Evolutionary conservation across 2,113 vertebrate species (phyloP).

Genomic region (Speoplatyrhinus poulsoni): DNA sequence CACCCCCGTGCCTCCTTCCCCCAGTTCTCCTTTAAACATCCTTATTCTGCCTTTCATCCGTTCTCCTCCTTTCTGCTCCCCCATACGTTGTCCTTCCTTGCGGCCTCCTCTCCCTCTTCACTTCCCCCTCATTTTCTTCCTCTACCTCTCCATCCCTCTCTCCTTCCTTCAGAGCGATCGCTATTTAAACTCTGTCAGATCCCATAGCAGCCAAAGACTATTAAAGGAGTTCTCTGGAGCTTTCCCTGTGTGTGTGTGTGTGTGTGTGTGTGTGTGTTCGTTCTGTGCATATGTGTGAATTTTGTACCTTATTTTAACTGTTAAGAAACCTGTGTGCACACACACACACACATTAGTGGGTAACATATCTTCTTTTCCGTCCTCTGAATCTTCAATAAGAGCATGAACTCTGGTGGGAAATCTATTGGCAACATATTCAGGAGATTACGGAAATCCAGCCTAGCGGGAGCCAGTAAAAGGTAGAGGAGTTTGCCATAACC

Average conservation of each 20-base stretch:
- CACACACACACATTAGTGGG: conserved; percentile 21
- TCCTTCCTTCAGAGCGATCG: conserved; percentile 56
- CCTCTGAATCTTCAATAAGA: conserved; percentile 53
- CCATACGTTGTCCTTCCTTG: background rate
- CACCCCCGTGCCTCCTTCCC: conserved; percentile 19
- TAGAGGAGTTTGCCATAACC: conserved; percentile 46
- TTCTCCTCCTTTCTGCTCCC: conserved; percentile 15
- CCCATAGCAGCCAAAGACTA: conserved; percentile 63
- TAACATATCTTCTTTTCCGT: conserved; percentile 49
- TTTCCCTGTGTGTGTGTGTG: background rate
- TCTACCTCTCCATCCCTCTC: conserved; percentile 19
- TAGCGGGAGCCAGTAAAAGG: conserved; percentile 49
- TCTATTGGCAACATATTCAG: conserved; percentile 62
- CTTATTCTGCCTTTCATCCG: background rate
- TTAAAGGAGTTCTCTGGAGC: conserved; percentile 63
- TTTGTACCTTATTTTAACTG: too few relatives aligned
- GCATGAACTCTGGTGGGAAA: conserved; percentile 66
- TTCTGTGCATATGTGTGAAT: conserved; percentile 18
- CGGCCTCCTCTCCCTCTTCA: conserved; percentile 27
- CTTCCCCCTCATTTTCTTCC: conserved; percentile 2
- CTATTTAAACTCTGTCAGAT: conserved; percentile 67
- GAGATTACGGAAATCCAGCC: conserved; percentile 65
- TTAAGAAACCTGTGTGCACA: too few relatives aligned
- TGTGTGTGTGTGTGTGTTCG: conserved; percentile 3
- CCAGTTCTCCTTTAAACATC: background rate